A percentile compares a stretch with the other conserved stretches of the same genome.
Evolutionary conservation across 2,113 vertebrate species (phyloP).

Genomic region (Rhadina sibilatrix): DNA sequence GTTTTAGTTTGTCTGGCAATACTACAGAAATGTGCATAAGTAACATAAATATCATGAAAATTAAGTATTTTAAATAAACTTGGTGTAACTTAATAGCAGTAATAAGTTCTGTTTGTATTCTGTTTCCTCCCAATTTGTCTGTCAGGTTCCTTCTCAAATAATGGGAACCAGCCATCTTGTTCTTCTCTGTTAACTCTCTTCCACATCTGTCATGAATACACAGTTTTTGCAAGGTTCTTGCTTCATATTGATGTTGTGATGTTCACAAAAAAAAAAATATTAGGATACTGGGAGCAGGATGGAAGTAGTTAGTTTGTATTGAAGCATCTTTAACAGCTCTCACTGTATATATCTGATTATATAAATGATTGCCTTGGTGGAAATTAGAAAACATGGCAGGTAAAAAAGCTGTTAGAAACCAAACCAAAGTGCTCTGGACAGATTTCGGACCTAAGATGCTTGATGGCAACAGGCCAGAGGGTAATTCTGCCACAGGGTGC

Average conservation of each 20-base stretch:
- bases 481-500: neutral
- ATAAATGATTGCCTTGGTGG: neutral
- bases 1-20: slow-evolving; percentile 3
- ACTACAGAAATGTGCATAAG: neutral
- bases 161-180: neutral
- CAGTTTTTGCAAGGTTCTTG: neutral
- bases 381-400: neutral
- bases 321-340: neutral
- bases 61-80: neutral
- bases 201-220: neutral
- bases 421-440: neutral
- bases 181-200: neutral
- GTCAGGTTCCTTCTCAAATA: neutral
- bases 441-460: neutral
- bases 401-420: neutral
- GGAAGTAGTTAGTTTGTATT: neutral
- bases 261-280: neutral
- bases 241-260: neutral
- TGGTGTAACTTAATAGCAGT: neutral
- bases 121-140: neutral
- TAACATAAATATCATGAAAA: neutral
- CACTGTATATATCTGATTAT: neutral
- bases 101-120: neutral
- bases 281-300: neutral
- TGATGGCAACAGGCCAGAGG: neutral